A percentile compares a stretch with the other conserved stretches of the same genome.
phyloP scores from a whole-genome alignment of 2,113 vertebrate species.

The Sapayoa aenigma region DNA sequence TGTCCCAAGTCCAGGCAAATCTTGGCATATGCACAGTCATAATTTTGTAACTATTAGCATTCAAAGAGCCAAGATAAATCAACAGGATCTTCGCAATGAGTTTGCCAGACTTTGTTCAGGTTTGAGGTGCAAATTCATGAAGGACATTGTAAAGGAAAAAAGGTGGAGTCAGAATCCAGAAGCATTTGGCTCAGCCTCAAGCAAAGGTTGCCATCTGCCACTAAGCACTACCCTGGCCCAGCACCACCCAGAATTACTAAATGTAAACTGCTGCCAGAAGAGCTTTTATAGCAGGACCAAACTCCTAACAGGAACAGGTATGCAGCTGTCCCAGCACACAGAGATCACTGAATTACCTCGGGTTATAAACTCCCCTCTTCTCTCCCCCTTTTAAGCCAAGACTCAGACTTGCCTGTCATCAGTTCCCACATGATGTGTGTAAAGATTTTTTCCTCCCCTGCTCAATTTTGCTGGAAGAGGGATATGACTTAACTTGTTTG shows the following conservation, averaged over 20 bases:
- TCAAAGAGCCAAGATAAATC: not conserved
- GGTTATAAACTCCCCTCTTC: not conserved
- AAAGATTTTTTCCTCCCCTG: not conserved
- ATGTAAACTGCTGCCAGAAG: not conserved
- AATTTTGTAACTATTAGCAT: not conserved
- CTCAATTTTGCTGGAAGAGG: not conserved
- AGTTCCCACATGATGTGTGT: not conserved
- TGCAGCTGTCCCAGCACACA: not conserved
- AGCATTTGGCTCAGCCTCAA: not conserved
- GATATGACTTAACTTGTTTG: not conserved
- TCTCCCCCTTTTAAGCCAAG: not conserved
- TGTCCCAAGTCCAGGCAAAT: not conserved
- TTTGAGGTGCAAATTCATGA: not conserved
- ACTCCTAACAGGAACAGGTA: not conserved
- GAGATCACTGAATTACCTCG: not conserved
- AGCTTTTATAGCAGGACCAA: not conserved
- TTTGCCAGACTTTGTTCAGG: not conserved
- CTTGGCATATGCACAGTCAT: not conserved
- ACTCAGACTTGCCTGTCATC: not conserved
- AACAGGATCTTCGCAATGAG: not conserved
- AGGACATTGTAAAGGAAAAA: not conserved
- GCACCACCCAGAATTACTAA: not conserved
- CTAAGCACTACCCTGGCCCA: not conserved
- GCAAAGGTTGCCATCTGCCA: not conserved
- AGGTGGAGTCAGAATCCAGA: not conserved